Evolutionary conservation across 2,113 vertebrate species (phyloP).

Genomic region (Sinocyclocheilus anophthalmus): DNA sequence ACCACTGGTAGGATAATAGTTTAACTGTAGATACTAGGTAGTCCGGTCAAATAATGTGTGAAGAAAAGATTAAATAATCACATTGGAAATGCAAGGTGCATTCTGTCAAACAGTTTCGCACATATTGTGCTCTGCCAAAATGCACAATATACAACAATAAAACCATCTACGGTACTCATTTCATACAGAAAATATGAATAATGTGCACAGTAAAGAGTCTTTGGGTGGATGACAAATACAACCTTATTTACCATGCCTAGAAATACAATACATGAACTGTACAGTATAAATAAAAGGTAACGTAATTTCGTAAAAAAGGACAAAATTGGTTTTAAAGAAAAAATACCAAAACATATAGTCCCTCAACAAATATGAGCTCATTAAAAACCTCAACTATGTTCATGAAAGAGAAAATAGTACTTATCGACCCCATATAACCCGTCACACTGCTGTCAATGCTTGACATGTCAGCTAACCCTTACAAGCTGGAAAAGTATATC

Average conservation of each 20-base stretch:
- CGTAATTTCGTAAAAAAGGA: background rate
- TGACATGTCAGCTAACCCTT: slow-evolving; percentile 11
- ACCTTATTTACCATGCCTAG: background rate
- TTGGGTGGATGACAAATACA: background rate
- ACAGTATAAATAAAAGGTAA: background rate
- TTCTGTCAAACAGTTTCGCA: background rate
- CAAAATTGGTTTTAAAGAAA: background rate
- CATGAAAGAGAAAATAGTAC: background rate
- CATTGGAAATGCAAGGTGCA: background rate
- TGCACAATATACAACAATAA: background rate
- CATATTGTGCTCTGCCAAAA: background rate
- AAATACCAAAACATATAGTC: background rate
- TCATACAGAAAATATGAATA: background rate
- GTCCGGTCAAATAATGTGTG: background rate
- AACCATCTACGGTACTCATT: background rate
- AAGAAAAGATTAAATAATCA: background rate
- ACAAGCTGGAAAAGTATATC: background rate
- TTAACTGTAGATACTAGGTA: background rate
- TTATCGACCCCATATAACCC: background rate
- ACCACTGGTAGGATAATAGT: too few species aligned
- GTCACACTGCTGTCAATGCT: slow-evolving; percentile 17
- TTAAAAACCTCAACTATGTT: background rate
- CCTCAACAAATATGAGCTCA: background rate
- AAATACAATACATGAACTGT: background rate
- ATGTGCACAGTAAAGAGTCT: background rate